These are phyloP conservation scores for Hippocampus comes DNA, from an alignment of 2,113 vertebrate genomes.

Conservation along the genomic window DNA sequence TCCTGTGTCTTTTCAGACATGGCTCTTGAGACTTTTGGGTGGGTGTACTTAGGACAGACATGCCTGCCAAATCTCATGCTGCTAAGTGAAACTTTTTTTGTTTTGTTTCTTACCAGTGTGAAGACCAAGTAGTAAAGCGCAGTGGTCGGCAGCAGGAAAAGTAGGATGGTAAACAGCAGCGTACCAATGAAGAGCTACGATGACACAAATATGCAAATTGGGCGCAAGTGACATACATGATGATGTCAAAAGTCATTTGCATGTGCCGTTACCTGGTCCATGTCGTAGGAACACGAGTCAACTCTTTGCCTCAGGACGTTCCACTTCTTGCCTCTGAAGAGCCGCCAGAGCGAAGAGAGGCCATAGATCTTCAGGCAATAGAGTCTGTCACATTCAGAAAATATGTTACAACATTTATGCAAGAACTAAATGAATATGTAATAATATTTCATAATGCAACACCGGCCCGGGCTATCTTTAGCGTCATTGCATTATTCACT, in stretches of 20 bases:
- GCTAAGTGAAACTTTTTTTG: not conserved
- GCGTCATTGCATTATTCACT: constrained; percentile 53
- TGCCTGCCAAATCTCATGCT: not conserved
- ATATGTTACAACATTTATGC: not conserved
- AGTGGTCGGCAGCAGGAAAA: constrained; percentile 92
- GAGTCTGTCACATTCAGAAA: constrained; percentile 70
- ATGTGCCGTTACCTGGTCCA: constrained; percentile 84
- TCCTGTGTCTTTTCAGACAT: not conserved
- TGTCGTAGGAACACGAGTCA: constrained; percentile 95
- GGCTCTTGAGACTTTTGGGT: not conserved
- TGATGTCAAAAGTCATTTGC: not conserved
- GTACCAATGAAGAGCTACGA: constrained; percentile 91
- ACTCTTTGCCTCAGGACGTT: constrained; percentile 92
- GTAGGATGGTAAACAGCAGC: constrained; percentile 89
- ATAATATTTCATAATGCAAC: constrained; percentile 32
- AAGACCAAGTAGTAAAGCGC: constrained; percentile 97
- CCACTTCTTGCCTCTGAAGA: constrained; percentile 99
- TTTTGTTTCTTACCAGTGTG: constrained; percentile 82
- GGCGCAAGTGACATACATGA: too few species aligned
- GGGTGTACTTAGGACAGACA: not conserved
- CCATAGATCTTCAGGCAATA: constrained; percentile 93
- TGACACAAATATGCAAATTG: constrained; percentile 1
- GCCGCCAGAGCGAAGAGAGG: constrained; percentile 93
- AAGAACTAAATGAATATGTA: constrained; percentile 28
- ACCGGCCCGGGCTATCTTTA: constrained; percentile 42